Evolutionary conservation across 2,797 vertebrate species (phyloP).

Genomic region (Anguilla megastoma): DNA sequence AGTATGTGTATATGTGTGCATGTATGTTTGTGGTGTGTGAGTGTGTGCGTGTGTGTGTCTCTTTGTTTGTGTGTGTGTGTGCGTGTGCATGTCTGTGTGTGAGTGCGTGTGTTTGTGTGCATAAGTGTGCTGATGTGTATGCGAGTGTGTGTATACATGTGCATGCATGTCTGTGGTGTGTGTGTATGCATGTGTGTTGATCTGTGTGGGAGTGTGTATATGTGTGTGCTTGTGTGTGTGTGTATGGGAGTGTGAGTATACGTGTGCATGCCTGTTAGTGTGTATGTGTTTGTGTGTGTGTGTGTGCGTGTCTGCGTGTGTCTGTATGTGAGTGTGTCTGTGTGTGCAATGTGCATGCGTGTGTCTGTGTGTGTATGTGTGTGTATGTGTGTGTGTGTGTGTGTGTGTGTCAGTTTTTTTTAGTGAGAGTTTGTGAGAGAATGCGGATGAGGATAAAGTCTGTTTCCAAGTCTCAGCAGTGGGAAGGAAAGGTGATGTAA

Average conservation of each 20-base stretch:
- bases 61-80: slow-evolving; percentile 20
- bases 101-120: neutral
- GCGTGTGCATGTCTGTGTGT: slow-evolving; percentile 18
- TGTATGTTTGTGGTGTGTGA: neutral
- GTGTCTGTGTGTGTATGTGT: slow-evolving; percentile 25
- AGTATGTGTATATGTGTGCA: neutral
- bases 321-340: slow-evolving; percentile 23
- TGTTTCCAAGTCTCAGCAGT: slow-evolving; percentile 27
- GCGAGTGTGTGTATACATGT: slow-evolving; percentile 26
- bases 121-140: neutral
- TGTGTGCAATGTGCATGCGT: slow-evolving; percentile 30
- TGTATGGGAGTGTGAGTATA: neutral
- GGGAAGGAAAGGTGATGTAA: slow-evolving; percentile 33
- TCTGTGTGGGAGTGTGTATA: slow-evolving; percentile 25
- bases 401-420: neutral
- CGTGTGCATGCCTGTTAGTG: slow-evolving; percentile 11
- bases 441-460: slow-evolving; percentile 15
- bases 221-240: neutral
- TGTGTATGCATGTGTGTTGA: slow-evolving; percentile 32
- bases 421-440: neutral
- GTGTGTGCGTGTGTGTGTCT: neutral
- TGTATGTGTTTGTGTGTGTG: slow-evolving; percentile 21
- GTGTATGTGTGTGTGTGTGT: neutral
- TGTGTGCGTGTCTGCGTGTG: slow-evolving; percentile 2
- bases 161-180: slow-evolving; percentile 6